Conservation (phyloP, 2,113 vertebrate genomes). For the Eretmodus cyanostictus region DNA sequence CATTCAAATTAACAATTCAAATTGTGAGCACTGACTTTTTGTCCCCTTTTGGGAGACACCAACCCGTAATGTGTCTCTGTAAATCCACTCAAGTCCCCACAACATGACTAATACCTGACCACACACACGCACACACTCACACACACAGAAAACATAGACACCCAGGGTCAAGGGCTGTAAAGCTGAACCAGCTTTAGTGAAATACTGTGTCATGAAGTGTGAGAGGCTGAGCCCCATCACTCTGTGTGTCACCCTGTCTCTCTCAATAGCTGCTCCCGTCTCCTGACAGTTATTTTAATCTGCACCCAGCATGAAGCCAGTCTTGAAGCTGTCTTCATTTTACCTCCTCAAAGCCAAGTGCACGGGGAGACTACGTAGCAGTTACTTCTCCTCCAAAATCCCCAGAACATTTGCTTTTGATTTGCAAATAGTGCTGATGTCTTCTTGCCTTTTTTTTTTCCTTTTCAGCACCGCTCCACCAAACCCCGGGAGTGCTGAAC, state of each 20-base stretch:
- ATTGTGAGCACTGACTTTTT: not conserved
- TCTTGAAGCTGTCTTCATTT: constrained; percentile 53
- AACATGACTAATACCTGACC: not conserved
- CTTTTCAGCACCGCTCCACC: constrained; percentile 41
- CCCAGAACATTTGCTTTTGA: constrained; percentile 67
- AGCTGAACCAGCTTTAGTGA: constrained; percentile 58
- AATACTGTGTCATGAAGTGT: constrained; percentile 47
- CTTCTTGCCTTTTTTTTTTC: constrained; percentile 2
- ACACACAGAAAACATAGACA: not conserved
- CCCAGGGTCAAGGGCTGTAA: constrained; percentile 37
- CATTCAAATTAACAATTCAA: not conserved
- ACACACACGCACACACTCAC: not conserved
- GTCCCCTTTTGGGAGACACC: not conserved
- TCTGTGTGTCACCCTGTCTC: constrained; percentile 59
- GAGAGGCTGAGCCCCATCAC: constrained; percentile 55
- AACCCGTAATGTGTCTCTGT: not conserved
- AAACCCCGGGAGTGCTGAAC: constrained; percentile 16
- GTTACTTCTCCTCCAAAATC: constrained; percentile 39
- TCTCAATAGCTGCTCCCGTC: constrained; percentile 54
- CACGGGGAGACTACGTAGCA: constrained; percentile 42
- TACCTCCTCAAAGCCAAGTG: constrained; percentile 51
- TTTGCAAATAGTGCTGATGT: constrained; percentile 60
- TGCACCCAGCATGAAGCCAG: constrained; percentile 58
- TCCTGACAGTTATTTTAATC: constrained; percentile 76
- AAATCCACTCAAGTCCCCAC: not conserved